Evolutionary conservation across 2,888 invertebrate genomes (phyloP).

Genomic region (Conus canariensis): DNA sequence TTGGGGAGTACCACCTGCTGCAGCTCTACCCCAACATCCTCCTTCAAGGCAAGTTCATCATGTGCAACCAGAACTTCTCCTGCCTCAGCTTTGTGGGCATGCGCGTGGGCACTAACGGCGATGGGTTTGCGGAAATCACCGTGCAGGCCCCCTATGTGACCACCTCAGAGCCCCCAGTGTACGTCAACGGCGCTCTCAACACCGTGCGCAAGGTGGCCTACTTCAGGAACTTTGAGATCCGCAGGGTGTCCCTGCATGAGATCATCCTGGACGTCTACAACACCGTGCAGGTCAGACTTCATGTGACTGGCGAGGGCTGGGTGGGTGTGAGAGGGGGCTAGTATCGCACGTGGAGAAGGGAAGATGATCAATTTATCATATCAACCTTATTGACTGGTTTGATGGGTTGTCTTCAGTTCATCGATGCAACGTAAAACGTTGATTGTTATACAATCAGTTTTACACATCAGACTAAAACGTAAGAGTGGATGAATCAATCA

Average conservation of each 20-base stretch:
- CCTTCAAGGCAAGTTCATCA: slow-evolving; percentile 62
- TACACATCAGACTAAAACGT: no score
- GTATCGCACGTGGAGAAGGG: background rate
- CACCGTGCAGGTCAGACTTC: slow-evolving; percentile 8
- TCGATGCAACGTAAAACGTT: no score
- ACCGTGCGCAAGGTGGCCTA: slow-evolving; percentile 17
- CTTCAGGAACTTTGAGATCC: slow-evolving; percentile 25
- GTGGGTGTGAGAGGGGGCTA: background rate
- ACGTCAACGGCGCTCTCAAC: slow-evolving; percentile 19
- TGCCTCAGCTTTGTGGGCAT: slow-evolving; percentile 60
- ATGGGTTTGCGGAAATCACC: slow-evolving; percentile 58
- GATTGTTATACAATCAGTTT: no score
- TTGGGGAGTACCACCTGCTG: slow-evolving; percentile 59
- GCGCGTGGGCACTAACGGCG: slow-evolving; percentile 55
- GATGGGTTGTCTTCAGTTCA: no score
- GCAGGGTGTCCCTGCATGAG: slow-evolving; percentile 4
- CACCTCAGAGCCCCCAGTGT: slow-evolving; percentile 14
- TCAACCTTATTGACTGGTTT: no score
- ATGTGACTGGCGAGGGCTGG: no score
- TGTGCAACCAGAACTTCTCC: slow-evolving; percentile 61
- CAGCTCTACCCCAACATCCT: slow-evolving; percentile 55
- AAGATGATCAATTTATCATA: no score
- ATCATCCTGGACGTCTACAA: slow-evolving; percentile 15
- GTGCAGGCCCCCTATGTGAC: slow-evolving; percentile 37
- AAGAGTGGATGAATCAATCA: no score